phyloP scores from a whole-genome alignment of 1,140 invertebrate species.

The Phortica variegata region DNA sequence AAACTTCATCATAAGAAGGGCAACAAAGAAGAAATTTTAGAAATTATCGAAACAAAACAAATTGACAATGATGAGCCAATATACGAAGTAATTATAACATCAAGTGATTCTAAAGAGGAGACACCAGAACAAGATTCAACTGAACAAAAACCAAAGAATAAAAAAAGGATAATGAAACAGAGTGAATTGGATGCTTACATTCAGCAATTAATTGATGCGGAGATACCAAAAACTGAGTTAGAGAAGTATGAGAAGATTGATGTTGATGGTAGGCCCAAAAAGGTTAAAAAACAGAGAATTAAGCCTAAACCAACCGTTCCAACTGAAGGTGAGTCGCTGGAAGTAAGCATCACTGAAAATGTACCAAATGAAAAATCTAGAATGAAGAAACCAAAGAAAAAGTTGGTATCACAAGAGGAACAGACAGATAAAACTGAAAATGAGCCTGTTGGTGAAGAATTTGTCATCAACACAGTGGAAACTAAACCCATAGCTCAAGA shows the following conservation, averaged over 20 bases:
- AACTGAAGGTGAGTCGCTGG: slow-evolving; percentile 26
- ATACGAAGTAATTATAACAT: slow-evolving; percentile 47
- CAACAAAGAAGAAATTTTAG: slow-evolving; percentile 34
- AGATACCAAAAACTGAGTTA: slow-evolving; percentile 54
- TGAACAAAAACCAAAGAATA: slow-evolving; percentile 28
- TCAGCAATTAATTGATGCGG: slow-evolving; percentile 41
- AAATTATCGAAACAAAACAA: slow-evolving; percentile 38
- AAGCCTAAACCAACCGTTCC: slow-evolving; percentile 23
- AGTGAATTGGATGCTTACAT: slow-evolving; percentile 50
- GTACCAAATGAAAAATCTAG: slow-evolving; percentile 34
- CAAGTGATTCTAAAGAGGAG: slow-evolving; percentile 24
- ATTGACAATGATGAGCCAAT: slow-evolving; percentile 40
- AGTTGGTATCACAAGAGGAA: slow-evolving; percentile 6
- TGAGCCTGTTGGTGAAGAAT: slow-evolving; percentile 23
- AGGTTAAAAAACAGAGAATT: slow-evolving; percentile 39
- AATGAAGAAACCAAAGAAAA: slow-evolving; percentile 25
- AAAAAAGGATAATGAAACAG: slow-evolving; percentile 42
- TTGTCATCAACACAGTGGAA: slow-evolving; percentile 23
- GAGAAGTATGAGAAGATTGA: slow-evolving; percentile 55
- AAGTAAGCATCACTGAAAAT: slow-evolving; percentile 32
- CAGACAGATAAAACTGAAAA: slow-evolving; percentile 1
- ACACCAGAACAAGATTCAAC: slow-evolving; percentile 18
- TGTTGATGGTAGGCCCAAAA: slow-evolving; percentile 42
- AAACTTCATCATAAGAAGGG: slow-evolving; percentile 39
- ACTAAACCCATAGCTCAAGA: slow-evolving; percentile 10